Evolutionary conservation across 2,113 vertebrate species (phyloP), one percentile per base, ranked within the genome.

Genomic region (Oreocharis arfaki): DNA sequence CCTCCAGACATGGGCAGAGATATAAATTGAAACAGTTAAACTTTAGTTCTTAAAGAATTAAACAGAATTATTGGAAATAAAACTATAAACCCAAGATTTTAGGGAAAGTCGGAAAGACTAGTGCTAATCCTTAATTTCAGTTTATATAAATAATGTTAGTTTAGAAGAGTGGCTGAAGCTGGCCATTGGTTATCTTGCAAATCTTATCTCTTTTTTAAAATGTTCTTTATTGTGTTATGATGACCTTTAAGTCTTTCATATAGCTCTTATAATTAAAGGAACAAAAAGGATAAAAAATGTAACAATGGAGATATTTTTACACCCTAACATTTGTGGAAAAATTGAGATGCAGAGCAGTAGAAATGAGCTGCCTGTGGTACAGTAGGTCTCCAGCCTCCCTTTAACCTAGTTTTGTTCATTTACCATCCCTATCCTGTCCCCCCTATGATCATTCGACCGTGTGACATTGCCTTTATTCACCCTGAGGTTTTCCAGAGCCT

Each of bases 391-490:
- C 53, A 64, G 50, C 28, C 16, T 83, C 42, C 23, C 33, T 92
- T 79, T 35, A 84, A 39, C 33, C 0, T 1, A 15, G 9, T 33
- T 61, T 39, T 35, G 4, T 47, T 61, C 17, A 19, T 16, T 42
- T 55, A 33, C 27, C 19, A 23, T 67, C 19, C 14, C 23, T 14
- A 2, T 52, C 23, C 33, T 79, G 23, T 37, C 23, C 30, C 27
- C 3, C 0, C 5, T 17, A 19, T 0, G 4, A 19, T 33, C 16
- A 3, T 37, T 49, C 3, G n/a, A 47, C 19, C 1, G 0, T 32
- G 49, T 1, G 9, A 39, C 10, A 1, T 13, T 57, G 59, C 20
- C 27, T 69, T 63, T 55, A 52, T 12, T 44, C 53, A 16, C 19
- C 3, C 44, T 27, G 52, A 41, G 44, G 16, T 32, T 65, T 84